Base-by-base conservation (phyloP, 1,140 invertebrate genomes). In the Scaptomyza hsui region DNA sequence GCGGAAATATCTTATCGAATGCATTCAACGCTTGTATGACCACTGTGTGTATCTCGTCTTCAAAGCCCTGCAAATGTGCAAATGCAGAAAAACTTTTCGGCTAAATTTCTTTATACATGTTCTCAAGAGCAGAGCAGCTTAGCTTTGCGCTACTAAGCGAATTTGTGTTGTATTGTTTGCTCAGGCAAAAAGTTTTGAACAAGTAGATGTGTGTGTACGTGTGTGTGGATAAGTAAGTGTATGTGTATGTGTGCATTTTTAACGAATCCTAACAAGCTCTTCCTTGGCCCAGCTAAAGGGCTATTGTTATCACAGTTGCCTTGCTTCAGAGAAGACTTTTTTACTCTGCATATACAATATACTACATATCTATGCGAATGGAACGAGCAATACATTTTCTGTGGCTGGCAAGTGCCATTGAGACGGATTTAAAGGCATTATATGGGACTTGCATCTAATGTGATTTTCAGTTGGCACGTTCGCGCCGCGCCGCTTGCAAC, bases 11-110 rank as follows among this genome's bases (percentile, higher is more conserved):
- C 78, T 91, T 91, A 90, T 91, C 90, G 74, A 91, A 89, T 75
- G 89, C 82, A 81, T 85, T 90, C 75, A 91, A 78, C 59, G 90
- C 89, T 73, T 91, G 90, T 86, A 91, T 91, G 72, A 91, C 83
- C 78, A 91, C 91, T 72, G 91, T 91, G 68, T 91, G 90, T 68
- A 91, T 91, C 75, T 94, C 93, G 83, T 95, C 94, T 75, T 94
- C 90, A 55, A 95, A 88, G 52, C 94, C 94, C 94, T 95, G 78
- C 51, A 88, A 88, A 61, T 68, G 72, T 44, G 51, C 18, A 70
- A 60, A 48, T 52, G 52, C 52, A 42, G 21, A 15, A 42, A 55
- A 42, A 55, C 6, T 55, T 13, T 51, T 32, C 24, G 44, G 51
- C 63, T 60, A 80, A 86, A 80, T 86, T 80, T 85, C 76, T 86